phyloP scores from a whole-genome alignment of 2,113 vertebrate species.

The Pseudorhombus dupliciocellatus region DNA sequence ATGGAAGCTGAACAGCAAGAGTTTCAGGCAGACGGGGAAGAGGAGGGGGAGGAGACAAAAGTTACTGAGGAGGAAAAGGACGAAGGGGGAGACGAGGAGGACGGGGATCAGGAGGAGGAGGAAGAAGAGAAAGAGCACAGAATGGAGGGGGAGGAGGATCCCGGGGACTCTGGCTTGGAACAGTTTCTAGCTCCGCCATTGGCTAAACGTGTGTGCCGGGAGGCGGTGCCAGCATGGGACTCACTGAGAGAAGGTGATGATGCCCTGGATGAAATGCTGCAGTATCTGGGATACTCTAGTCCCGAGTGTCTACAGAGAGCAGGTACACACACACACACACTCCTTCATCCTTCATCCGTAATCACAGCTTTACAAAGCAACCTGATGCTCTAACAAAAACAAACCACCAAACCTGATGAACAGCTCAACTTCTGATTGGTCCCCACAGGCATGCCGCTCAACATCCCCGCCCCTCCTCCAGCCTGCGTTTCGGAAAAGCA shows the following conservation, averaged over 20 bases:
- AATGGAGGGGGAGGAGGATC: conserved; percentile 59
- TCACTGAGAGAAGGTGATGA: conserved; percentile 92
- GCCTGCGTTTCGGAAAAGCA: conserved; percentile 97
- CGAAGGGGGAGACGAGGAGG: background rate
- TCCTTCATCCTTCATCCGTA: background rate
- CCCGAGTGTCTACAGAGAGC: conserved; percentile 94
- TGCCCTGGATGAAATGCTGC: conserved; percentile 94
- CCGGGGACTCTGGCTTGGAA: conserved; percentile 79
- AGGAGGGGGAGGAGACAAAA: conserved; percentile 49
- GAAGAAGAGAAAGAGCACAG: conserved; percentile 36
- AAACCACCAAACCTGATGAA: background rate
- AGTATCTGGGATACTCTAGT: conserved; percentile 93
- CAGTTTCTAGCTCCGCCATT: conserved; percentile 83
- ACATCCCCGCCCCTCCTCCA: conserved; percentile 93
- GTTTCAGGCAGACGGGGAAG: conserved; percentile 40
- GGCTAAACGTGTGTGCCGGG: conserved; percentile 89
- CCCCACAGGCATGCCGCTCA: conserved; percentile 88
- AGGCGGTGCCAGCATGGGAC: conserved; percentile 94
- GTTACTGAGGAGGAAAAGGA: conserved; percentile 42
- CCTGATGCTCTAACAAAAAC: no score
- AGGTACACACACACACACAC: conserved; percentile 12
- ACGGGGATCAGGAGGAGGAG: conserved; percentile 7
- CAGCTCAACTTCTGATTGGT: conserved; percentile 6
- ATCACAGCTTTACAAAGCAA: no score
- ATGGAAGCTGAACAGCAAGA: conserved; percentile 71